These are phyloP conservation scores for Branchipolynoe longqiensis DNA, from an alignment of 2,888 invertebrate species.

Conservation along the genomic window DNA sequence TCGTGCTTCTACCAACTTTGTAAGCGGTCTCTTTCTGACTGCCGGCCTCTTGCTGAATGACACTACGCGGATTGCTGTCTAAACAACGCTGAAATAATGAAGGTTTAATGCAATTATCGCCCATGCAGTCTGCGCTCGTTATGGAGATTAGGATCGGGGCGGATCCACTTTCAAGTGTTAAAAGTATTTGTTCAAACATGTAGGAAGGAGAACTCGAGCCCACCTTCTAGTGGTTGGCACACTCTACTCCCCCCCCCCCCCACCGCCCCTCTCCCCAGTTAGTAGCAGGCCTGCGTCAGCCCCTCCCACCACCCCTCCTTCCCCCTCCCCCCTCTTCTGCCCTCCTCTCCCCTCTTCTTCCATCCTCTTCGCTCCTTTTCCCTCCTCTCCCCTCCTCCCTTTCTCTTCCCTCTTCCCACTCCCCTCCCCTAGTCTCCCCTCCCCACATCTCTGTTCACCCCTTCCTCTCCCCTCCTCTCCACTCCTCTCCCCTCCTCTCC, in stretches of 20 bases:
- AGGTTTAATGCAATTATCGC: slow-evolving; percentile 41
- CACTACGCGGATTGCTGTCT: slow-evolving; percentile 21
- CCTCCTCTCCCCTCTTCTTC: background rate
- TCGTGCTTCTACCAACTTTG: slow-evolving; percentile 11
- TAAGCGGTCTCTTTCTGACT: slow-evolving; percentile 6
- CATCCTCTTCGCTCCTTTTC: background rate
- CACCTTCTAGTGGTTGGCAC: background rate
- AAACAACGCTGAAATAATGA: slow-evolving; percentile 42
- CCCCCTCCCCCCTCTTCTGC: background rate
- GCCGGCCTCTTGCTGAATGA: slow-evolving; percentile 32
- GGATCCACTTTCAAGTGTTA: too few species aligned
- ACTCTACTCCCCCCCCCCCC: background rate
- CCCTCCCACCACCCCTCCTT: background rate
- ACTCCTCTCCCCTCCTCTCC: background rate
- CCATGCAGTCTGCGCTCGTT: background rate
- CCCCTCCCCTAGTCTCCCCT: background rate
- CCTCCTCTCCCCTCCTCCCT: background rate
- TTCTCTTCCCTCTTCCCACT: background rate
- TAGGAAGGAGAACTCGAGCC: background rate
- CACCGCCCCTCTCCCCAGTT: background rate
- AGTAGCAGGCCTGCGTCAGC: background rate
- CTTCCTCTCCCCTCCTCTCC: background rate
- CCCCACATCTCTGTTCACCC: background rate
- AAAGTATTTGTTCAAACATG: too few species aligned
- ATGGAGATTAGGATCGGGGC: slow-evolving; percentile 34